Evolutionary conservation across 35 echinoderm and acorn worm species (phyloP), one percentile per base, ranked within the genome.

Genomic region (Ophioderma brevispina): DNA sequence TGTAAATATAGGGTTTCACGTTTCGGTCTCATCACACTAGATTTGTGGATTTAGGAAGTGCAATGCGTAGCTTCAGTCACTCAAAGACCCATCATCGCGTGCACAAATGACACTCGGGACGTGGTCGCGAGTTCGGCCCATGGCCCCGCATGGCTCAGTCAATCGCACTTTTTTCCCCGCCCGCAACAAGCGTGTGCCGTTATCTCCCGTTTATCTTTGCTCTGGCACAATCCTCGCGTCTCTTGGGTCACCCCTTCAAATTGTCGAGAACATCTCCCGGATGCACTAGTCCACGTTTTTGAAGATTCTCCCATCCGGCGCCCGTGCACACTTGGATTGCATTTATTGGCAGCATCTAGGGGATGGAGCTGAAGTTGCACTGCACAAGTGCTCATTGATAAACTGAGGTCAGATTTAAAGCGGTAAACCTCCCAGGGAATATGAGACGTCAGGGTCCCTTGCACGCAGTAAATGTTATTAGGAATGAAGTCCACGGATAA

Each of bases 21-120:
- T 70, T 70, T 70, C 59, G 28, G 28, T 70, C 59, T 70, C 59
- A 70, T 70, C 2, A 70, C 17, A 15, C 17, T 70, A 2, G 59
- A 70, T 70, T 70, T 70, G 59, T 70, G 59, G 15, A 70, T 70
- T 70, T 70, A 70, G 59, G 59, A 70, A 70, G 59, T 70, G 5
- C 59, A 70, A 70, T 70, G 10, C n/a, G 59, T 70, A 70, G 59
- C 28, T 70, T 25, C 23, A 30, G 28, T 70, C 28, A 70, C 59
- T 70, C 59, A 70, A 30, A 70, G 59, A 25, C 10, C 59, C 59
- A 25, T 70, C 6, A 70, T 70, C n/a, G 59, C 59, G 59, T 70
- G 59, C n/a, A 70, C 59, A 70, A 70, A 70, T 70, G 59, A 70
- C 59, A 70, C 59, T 70, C 59, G 59, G 59, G 59, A 70, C 17